Evolutionary conservation across 2,888 invertebrate genomes (phyloP), one percentile per base, ranked within the genome.

Genomic region (Calephelis perditalis): DNA sequence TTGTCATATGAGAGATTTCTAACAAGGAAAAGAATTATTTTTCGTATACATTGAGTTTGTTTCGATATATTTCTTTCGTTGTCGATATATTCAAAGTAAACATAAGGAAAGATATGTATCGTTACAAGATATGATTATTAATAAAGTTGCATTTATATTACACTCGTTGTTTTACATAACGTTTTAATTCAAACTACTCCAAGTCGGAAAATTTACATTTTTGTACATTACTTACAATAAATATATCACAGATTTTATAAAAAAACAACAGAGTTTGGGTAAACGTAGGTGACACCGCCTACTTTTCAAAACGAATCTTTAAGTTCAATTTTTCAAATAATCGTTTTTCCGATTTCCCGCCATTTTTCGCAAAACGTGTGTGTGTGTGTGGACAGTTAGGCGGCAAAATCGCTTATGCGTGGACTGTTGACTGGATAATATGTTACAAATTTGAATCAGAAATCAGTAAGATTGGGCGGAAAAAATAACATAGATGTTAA

Each of bases 221-320:
- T 77, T 87, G 86, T 85, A 88, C 77, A 65, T 68, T 79, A 81
- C 87, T 90, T 89, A 89, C 79, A 84, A 86, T 89, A 90, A 87
- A 89, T 90, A 89, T 90, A 90, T 90, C 90, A 90, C 90, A 90
- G 90, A 89, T 86, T 84, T 82, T 87, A 90, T 86, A 88, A 84
- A 82, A 86, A 79, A 82, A 77, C 62, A 73, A 80, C 75, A 58
- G 40, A 58, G 40, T 15, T 47, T 15, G 37, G 45, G 63, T 67
- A 60, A 62, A 57, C 52, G 37, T 35, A 68, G 68, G 45, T 61
- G 64, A 66, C 2, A 26, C 26, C 26, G 26, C 8, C 5, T 7
- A 5, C 40, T 40, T 40, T 40, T n/a, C n/a, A n/a, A n/a, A n/a
- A n/a, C n/a, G n/a, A n/a, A n/a, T n/a, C n/a, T n/a, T n/a, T n/a